These are phyloP conservation scores for Andrena marginata DNA, from an alignment of 2,888 invertebrate species.

Conservation along the genomic window DNA sequence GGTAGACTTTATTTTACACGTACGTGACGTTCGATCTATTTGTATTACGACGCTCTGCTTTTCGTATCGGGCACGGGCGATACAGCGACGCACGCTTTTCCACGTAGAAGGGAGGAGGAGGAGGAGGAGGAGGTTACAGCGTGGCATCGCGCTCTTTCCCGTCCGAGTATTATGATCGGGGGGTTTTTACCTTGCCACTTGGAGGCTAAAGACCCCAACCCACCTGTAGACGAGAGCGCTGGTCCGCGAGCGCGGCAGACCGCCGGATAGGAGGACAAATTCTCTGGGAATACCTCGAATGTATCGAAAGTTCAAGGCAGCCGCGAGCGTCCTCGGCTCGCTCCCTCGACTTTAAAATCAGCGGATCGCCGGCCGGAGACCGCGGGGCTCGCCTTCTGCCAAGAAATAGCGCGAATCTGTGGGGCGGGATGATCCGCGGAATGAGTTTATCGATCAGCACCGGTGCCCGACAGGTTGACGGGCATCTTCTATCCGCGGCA, in stretches of 20 bases:
- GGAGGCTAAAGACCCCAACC: constrained; percentile 78
- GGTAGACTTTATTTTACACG: constrained; percentile 55
- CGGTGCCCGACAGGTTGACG: too few species aligned
- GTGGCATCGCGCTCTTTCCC: constrained; percentile 36
- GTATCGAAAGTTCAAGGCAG: constrained; percentile 75
- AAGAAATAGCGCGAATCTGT: too few species aligned
- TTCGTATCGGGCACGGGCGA: background rate
- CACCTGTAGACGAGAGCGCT: constrained; percentile 71
- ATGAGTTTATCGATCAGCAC: too few species aligned
- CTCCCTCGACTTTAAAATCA: constrained; percentile 23
- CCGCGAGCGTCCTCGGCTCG: constrained; percentile 52
- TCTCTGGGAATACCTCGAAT: constrained; percentile 61
- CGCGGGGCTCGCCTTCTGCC: too few species aligned
- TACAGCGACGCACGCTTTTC: background rate
- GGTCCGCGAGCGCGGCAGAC: constrained; percentile 57
- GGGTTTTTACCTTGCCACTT: constrained; percentile 54
- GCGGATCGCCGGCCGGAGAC: constrained; percentile 6
- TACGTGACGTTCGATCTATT: constrained; percentile 55
- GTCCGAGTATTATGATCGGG: constrained; percentile 21
- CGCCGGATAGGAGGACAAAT: constrained; percentile 74
- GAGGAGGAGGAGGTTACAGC: too few species aligned
- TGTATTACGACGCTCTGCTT: constrained; percentile 10
- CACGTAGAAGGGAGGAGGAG: background rate
- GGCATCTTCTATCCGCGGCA: constrained; percentile 6
- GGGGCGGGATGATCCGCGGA: too few species aligned